These are phyloP conservation scores for Drosophila affinis DNA, from an alignment of 2,888 invertebrate species.

Conservation along the genomic window DNA sequence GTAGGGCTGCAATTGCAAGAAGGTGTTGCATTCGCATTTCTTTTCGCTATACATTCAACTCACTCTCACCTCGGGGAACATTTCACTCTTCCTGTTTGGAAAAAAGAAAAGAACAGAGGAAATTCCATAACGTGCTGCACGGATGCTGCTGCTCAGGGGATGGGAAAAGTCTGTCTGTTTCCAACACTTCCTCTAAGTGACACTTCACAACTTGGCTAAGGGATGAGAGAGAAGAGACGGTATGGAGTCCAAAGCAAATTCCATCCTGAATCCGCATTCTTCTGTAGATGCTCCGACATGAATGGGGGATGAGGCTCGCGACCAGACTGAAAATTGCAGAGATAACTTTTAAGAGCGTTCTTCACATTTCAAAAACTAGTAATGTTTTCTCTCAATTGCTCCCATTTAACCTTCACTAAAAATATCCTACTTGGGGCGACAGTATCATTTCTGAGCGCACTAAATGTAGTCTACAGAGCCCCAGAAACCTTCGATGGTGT, in stretches of 20 bases:
- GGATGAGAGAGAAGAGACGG: not conserved
- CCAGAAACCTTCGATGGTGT: no score
- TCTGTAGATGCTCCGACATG: not conserved
- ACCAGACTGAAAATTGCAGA: not conserved
- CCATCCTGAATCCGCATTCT: not conserved
- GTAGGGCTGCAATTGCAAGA: constrained; percentile 46
- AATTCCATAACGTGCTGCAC: constrained; percentile 40
- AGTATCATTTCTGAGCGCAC: no score
- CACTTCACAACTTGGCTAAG: not conserved
- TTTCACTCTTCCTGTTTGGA: constrained; percentile 44
- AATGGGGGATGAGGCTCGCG: not conserved
- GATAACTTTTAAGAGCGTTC: no score
- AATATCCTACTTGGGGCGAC: no score
- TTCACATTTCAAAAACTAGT: no score
- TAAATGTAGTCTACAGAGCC: no score
- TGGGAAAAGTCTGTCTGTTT: constrained; percentile 4
- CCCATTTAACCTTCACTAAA: no score
- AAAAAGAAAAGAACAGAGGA: constrained; percentile 38
- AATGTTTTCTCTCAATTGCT: no score
- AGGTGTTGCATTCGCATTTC: constrained; percentile 56
- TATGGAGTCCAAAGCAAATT: not conserved
- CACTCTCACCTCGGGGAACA: constrained; percentile 20
- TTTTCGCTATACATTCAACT: constrained; percentile 9
- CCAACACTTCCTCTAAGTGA: constrained; percentile 1
- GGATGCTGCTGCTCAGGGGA: constrained; percentile 7